These are phyloP conservation scores for Noctua janthe DNA, from an alignment of 2,888 invertebrate species.

Conservation along the genomic window DNA sequence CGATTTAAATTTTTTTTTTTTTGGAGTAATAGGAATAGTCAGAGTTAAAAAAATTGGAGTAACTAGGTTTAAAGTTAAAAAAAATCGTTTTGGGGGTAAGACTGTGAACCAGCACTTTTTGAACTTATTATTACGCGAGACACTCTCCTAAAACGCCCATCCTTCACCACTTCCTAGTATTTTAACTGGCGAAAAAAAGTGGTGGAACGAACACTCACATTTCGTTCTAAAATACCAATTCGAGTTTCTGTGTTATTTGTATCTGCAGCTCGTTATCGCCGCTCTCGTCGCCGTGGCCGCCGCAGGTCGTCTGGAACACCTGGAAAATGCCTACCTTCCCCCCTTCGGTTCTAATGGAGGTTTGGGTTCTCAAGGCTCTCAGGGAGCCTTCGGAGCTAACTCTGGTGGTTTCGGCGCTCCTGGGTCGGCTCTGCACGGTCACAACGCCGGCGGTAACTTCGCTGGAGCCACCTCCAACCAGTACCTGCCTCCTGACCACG, in stretches of 20 bases:
- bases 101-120: no score
- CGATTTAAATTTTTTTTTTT: background rate
- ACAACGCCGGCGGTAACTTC: slow-evolving; percentile 29
- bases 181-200: no score
- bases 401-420: slow-evolving; percentile 55
- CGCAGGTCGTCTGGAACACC: slow-evolving; percentile 84
- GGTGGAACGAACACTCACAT: no score
- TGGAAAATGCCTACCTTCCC: slow-evolving; percentile 85
- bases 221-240: background rate
- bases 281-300: slow-evolving; percentile 80
- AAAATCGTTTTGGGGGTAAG: no score
- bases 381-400: slow-evolving; percentile 52
- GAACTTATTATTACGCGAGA: no score
- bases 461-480: slow-evolving; percentile 81
- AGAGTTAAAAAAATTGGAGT: background rate
- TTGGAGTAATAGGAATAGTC: background rate
- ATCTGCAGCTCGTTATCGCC: slow-evolving; percentile 80
- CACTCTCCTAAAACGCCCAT: no score
- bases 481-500: slow-evolving; percentile 84
- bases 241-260: background rate
- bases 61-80: no score
- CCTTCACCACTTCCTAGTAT: no score
- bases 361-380: slow-evolving; percentile 55
- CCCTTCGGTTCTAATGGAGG: slow-evolving; percentile 70
- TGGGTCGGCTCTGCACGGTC: slow-evolving; percentile 20